Evolutionary conservation across 1,140 invertebrate species (phyloP), one percentile per base, ranked within the genome.

Genomic region (Drosophila melanica): DNA sequence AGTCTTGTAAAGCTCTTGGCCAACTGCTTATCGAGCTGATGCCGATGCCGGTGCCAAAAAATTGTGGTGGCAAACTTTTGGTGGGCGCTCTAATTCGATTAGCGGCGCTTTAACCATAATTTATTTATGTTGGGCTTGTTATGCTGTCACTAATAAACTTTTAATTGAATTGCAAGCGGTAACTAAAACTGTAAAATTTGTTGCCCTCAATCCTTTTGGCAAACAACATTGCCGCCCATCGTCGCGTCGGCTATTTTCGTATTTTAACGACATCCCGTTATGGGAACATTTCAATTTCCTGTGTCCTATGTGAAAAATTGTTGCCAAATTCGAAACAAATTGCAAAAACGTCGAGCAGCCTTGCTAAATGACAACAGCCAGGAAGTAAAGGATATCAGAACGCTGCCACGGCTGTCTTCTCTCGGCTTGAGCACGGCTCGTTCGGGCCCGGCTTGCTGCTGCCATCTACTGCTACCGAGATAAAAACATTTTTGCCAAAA

Each of bases 231-330:
- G 55, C 55, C 50, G 58, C 23, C 18, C 20, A 54, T 42, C 11
- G 41, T 20, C 20, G 41, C 58, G 30, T 23, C 2, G 20, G 20
- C 51, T 60, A 71, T 75, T 75, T 70, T 53, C 47, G 48, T 42
- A 73, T 68, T 54, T 45, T 79, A 87, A 89, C 82, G 76, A 87
- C 68, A 67, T 77, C 78, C 84, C 84, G 79, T 74, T 87, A 87
- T 86, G 79, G 82, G 48, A 89, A 87, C 84, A 89, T 87, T 87
- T 89, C 82, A 87, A 87, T 87, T 87, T 87, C 82, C 82, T 78
- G 53, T 77, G 78, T 81, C 59, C 82, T 63, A 82, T 87, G 70
- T 89, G 82, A 79, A 87, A 86, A 87, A 87, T 87, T 89, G 89
- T 84, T 87, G 85, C 79, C 70, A 84, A 87, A 87, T 84, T 80